Evolutionary conservation across 2,797 vertebrate genomes (phyloP), one percentile per base, ranked within the genome.

Genomic region (Tapirus indicus): DNA sequence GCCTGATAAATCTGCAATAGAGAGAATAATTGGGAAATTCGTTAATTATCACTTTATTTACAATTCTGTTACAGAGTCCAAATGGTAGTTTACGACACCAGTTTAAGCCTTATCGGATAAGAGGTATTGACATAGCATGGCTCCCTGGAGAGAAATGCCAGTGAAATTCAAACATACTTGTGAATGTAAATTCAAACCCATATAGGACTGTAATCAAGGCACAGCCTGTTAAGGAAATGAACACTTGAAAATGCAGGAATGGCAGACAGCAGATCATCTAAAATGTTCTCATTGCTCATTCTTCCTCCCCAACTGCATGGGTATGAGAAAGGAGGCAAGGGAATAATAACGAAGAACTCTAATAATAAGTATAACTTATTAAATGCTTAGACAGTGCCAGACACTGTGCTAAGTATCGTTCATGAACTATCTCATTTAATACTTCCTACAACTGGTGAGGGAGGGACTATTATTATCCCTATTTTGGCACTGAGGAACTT

Each of bases 1-100:
- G 18, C 64, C 91, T 97, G 96, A 84, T 96, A 96, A 95, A 97
- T 98, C 93, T 94, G 95, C 92, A 95, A 83, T 80, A 58, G 78
- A 72, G 72, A 80, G 56, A 89, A 74, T 92, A 80, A 95, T 71
- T 90, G 44, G 94, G 66, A 97, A 96, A 95, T 75, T 91, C 0
- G 14, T 97, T 97, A 95, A 96, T 97, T 95, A 95, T 62, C 44
- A 9, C 58, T 85, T 72, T 91, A 66, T 95, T 98, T 96, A 79
- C 77, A 79, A 11, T 97, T 97, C 87, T 60, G 71, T 95, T 94
- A 38, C 47, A 3, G 91, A 94, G 92, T 91, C 92, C 97, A 96
- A 95, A 58, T 92, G 95, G 94, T 95, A 93, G 91, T 94, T 94
- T 88, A 92, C 9, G 35, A 92, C 92, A 72, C 62, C 95, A 77